Evolutionary conservation across 2,113 vertebrate species (phyloP).

Genomic region (Poicephalus gulielmi): DNA sequence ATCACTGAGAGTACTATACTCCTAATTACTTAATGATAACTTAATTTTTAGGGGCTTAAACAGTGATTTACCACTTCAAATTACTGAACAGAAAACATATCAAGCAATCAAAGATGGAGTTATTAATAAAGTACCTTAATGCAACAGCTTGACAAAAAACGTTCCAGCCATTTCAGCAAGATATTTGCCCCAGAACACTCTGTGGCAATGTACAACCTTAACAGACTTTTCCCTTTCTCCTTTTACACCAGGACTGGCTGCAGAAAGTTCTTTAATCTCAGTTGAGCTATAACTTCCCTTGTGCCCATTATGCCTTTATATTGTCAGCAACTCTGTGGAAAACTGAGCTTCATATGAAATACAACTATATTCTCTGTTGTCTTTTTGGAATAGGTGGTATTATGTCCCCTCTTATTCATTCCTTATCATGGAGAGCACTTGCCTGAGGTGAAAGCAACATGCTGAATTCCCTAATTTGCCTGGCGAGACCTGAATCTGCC

Average conservation of each 20-base stretch:
- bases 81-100: slow-evolving; percentile 49
- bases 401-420: neutral
- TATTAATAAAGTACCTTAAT: neutral
- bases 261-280: neutral
- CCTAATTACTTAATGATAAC: slow-evolving; percentile 51
- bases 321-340: neutral
- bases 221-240: neutral
- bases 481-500: neutral
- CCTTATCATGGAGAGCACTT: neutral
- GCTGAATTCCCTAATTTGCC: neutral
- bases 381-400: neutral
- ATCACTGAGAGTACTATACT: slow-evolving; percentile 31
- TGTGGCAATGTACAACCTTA: neutral
- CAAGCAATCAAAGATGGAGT: slow-evolving; percentile 48
- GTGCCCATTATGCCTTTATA: accelerated
- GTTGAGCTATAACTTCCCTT: accelerated
- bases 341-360: neutral
- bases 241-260: neutral
- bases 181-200: neutral
- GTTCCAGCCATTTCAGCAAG: neutral
- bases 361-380: neutral
- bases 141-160: neutral
- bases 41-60: slow-evolving; percentile 60
- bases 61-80: slow-evolving; percentile 44
- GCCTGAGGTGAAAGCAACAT: neutral